Percentiles rank a stretch among this genome's conserved stretches.
Evolutionary conservation across 2,113 vertebrate species (phyloP).

Genomic region (Mirza zaza): DNA sequence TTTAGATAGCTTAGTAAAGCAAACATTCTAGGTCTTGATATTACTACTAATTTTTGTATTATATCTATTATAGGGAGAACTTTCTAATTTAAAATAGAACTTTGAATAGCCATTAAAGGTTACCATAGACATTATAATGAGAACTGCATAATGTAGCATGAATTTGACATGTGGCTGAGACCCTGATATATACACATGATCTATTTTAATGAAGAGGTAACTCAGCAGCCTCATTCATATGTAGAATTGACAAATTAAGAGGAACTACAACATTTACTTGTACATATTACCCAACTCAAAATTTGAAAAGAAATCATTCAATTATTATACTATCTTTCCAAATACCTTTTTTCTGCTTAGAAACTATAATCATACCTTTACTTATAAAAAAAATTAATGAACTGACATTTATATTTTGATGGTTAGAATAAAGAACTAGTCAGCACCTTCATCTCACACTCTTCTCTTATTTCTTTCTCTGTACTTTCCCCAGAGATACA

Average conservation of each 20-base stretch:
- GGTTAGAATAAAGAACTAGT: background rate
- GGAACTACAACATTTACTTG: background rate
- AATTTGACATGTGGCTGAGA: background rate
- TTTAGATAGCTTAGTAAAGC: background rate
- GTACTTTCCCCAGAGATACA: background rate
- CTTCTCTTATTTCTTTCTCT: background rate
- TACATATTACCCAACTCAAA: background rate
- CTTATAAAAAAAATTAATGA: conserved; percentile 44
- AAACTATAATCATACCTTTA: background rate
- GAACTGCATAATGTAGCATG: background rate
- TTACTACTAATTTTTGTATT: background rate
- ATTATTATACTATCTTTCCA: background rate
- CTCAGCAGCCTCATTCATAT: background rate
- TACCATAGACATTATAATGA: background rate
- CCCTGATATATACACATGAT: background rate
- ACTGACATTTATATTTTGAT: conserved; percentile 24
- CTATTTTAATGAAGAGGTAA: background rate
- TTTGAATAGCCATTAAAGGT: background rate
- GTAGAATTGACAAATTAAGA: background rate
- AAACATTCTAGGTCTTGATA: background rate
- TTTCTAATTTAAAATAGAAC: background rate
- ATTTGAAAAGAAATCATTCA: background rate
- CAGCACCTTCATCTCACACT: background rate
- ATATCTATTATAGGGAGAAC: background rate
- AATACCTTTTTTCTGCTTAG: background rate